A percentile compares a stretch with the other conserved stretches of the same genome.
These are phyloP conservation scores for Drosophila cognata DNA, from an alignment of 2,888 invertebrate species.

Conservation along the genomic window DNA sequence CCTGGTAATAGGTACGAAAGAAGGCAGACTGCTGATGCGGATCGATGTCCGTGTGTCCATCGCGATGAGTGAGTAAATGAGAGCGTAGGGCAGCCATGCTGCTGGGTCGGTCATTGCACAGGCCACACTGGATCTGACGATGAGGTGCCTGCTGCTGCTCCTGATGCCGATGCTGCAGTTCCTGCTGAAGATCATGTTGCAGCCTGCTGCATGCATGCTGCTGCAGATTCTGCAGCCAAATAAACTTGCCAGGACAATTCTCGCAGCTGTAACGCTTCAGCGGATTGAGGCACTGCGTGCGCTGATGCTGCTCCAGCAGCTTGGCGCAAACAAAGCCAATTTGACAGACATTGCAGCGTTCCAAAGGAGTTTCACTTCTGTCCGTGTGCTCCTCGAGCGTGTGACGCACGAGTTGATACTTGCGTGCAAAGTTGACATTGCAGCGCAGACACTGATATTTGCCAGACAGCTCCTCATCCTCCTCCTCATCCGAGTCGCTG, in stretches of 20 bases:
- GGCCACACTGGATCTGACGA: constrained; percentile 57
- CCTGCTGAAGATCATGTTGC: constrained; percentile 3
- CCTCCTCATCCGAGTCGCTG: constrained; percentile 80
- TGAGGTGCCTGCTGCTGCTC: background rate
- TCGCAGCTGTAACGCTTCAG: constrained; percentile 76
- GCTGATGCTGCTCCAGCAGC: constrained; percentile 86
- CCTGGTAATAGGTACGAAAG: constrained; percentile 47
- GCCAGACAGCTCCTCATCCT: constrained; percentile 61
- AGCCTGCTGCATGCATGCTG: constrained; percentile 71
- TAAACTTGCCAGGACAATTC: constrained; percentile 82
- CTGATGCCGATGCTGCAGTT: constrained; percentile 50
- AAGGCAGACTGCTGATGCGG: constrained; percentile 55
- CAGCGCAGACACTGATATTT: constrained; percentile 78
- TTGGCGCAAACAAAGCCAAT: constrained; percentile 86
- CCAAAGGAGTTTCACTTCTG: constrained; percentile 84
- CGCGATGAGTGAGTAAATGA: constrained; percentile 68
- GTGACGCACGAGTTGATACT: constrained; percentile 76
- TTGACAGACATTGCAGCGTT: constrained; percentile 86
- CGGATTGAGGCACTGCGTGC: constrained; percentile 83
- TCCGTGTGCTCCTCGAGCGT: constrained; percentile 78
- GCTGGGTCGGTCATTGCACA: constrained; percentile 64
- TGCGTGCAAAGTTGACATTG: constrained; percentile 69
- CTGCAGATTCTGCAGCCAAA: constrained; percentile 81
- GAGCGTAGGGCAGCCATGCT: constrained; percentile 62
- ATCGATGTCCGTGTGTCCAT: constrained; percentile 71